phyloP scores from a whole-genome alignment of 2,113 vertebrate species.

The Amblyornis subalaris region DNA sequence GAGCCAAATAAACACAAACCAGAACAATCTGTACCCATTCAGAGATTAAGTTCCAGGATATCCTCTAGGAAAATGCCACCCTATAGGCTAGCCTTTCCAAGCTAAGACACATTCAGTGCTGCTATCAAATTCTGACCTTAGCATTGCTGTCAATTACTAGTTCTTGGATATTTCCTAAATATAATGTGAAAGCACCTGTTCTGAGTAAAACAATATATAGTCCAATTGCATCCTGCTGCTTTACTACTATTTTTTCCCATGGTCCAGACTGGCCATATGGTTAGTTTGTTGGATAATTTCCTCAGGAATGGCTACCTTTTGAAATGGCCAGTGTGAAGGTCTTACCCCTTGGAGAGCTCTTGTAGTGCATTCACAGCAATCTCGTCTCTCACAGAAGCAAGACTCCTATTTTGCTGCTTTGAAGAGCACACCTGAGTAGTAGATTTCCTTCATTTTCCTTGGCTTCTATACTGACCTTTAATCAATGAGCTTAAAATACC shows the following conservation, averaged over 20 bases:
- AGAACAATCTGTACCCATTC: not conserved
- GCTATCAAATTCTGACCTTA: not conserved
- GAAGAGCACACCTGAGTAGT: not conserved
- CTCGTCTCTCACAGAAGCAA: not conserved
- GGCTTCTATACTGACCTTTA: not conserved
- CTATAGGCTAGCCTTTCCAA: not conserved
- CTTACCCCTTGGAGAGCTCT: not conserved
- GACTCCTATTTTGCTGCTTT: not conserved
- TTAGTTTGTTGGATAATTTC: not conserved
- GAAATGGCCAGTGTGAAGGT: not conserved
- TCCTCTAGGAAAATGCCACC: not conserved
- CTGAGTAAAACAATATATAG: not conserved
- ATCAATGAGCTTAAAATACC: not conserved
- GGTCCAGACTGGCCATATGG: conserved; percentile 34
- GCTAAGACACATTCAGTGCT: not conserved
- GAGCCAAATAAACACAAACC: not conserved
- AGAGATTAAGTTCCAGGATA: not conserved
- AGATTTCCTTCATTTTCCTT: not conserved
- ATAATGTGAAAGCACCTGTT: not conserved
- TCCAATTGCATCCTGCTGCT: conserved; percentile 11
- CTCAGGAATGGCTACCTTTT: not conserved
- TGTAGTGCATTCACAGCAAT: not conserved
- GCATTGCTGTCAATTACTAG: not conserved
- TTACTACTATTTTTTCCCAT: conserved; percentile 21
- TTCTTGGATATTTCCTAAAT: not conserved